Conservation (phyloP, 2,797 vertebrate genomes). For the Chloroceryle inda region DNA sequence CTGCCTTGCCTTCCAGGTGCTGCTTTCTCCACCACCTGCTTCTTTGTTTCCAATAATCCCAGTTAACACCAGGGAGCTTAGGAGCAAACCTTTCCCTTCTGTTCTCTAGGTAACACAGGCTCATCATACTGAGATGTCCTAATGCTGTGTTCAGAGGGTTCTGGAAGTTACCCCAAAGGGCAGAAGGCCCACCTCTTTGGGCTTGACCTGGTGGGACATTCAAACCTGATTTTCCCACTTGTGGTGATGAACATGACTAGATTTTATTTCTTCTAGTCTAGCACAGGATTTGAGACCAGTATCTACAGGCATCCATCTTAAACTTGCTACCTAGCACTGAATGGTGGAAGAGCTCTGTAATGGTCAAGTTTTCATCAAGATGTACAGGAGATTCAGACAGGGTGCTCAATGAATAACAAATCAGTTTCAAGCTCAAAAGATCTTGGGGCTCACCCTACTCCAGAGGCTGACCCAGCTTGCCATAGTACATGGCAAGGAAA, state of each 20-base stretch:
- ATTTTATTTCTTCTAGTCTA: background rate
- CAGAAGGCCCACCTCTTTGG: background rate
- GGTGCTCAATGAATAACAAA: background rate
- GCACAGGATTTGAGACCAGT: background rate
- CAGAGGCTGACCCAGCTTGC: background rate
- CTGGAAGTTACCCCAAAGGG: background rate
- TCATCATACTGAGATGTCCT: background rate
- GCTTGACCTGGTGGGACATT: background rate
- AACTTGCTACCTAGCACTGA: background rate
- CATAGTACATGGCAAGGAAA: background rate
- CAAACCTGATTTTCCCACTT: background rate
- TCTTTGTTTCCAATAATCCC: background rate
- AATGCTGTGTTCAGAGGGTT: fast-evolving
- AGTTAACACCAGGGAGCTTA: background rate
- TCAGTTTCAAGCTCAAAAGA: background rate
- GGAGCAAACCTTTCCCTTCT: background rate
- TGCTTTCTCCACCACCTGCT: background rate
- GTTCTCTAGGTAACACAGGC: background rate
- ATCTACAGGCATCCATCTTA: background rate
- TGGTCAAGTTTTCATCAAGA: fast-evolving
- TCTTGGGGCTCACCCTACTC: background rate
- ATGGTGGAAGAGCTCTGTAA: background rate
- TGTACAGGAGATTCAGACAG: background rate
- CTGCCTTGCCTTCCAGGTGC: background rate
- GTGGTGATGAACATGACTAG: background rate